phyloP scores from a whole-genome alignment of 2,888 invertebrate genomes.

The Hemicrepidius hirtus region DNA sequence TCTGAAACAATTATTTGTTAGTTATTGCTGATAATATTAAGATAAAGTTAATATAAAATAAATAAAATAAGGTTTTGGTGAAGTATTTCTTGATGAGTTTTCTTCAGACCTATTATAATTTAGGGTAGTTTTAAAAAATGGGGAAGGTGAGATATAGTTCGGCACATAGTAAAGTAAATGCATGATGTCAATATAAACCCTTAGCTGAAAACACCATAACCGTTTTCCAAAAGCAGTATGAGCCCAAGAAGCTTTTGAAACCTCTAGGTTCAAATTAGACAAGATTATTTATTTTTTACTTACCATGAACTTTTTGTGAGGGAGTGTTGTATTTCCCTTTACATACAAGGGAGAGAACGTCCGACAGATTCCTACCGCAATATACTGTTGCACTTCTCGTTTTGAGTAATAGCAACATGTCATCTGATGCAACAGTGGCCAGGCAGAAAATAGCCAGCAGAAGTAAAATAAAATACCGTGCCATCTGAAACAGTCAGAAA shows the following conservation, averaged over 20 bases:
- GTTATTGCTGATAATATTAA: background rate
- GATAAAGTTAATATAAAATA: background rate
- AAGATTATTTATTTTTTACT: too few relatives aligned
- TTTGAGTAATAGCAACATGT: constrained; percentile 43
- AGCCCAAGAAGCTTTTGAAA: too few relatives aligned
- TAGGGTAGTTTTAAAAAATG: too few relatives aligned
- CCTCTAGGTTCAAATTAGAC: too few relatives aligned
- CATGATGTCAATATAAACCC: too few relatives aligned
- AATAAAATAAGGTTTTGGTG: too few relatives aligned
- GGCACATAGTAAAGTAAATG: too few relatives aligned
- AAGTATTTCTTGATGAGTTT: too few relatives aligned
- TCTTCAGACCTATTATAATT: too few relatives aligned
- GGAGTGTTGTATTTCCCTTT: constrained; percentile 46
- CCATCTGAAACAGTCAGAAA: constrained; percentile 48
- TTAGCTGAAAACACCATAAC: too few relatives aligned
- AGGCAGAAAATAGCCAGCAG: constrained; percentile 37
- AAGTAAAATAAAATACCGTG: constrained; percentile 31
- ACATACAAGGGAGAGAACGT: constrained; percentile 46
- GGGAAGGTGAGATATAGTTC: too few relatives aligned
- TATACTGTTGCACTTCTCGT: constrained; percentile 33
- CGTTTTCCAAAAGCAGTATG: too few relatives aligned
- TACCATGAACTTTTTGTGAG: constrained; percentile 38
- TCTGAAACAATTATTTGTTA: constrained; percentile 24
- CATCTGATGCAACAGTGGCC: constrained; percentile 41
- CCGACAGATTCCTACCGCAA: constrained; percentile 46